phyloP scores from a whole-genome alignment of 2,888 invertebrate species.

The Prosapia bicincta region DNA sequence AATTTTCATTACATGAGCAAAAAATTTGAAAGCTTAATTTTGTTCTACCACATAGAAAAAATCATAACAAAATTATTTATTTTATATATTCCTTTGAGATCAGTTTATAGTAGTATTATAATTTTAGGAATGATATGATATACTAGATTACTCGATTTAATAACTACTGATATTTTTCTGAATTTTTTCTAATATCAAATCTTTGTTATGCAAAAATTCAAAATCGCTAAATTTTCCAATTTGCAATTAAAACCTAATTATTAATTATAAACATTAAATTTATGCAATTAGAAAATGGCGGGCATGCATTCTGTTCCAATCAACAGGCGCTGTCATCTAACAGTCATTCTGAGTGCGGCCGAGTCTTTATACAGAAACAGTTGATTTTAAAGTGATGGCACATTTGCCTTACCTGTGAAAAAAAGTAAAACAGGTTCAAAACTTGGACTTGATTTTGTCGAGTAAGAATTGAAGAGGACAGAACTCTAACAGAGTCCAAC shows the following conservation, averaged over 20 bases:
- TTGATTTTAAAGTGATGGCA: conserved; percentile 87
- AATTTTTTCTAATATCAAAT: not conserved
- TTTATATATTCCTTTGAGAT: too few relatives aligned
- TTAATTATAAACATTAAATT: not conserved
- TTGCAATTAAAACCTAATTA: not conserved
- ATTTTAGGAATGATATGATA: too few relatives aligned
- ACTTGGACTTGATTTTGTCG: too few relatives aligned
- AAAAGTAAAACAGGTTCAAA: too few relatives aligned
- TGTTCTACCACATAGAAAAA: too few relatives aligned
- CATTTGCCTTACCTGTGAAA: conserved; percentile 88
- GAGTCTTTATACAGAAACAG: conserved; percentile 62
- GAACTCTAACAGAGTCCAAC: too few relatives aligned
- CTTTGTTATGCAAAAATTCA: not conserved
- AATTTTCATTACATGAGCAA: too few relatives aligned
- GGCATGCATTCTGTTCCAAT: conserved; percentile 19
- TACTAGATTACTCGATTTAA: too few relatives aligned
- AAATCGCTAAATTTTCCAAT: not conserved
- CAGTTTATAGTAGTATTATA: too few relatives aligned
- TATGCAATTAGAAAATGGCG: not conserved
- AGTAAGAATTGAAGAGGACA: too few relatives aligned
- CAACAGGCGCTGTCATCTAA: conserved; percentile 53
- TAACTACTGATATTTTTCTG: not conserved
- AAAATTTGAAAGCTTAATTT: too few relatives aligned
- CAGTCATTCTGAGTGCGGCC: conserved; percentile 50
- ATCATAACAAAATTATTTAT: too few relatives aligned